Evolutionary conservation across 2,888 invertebrate species (phyloP).

Genomic region (Leucoma salicis): DNA sequence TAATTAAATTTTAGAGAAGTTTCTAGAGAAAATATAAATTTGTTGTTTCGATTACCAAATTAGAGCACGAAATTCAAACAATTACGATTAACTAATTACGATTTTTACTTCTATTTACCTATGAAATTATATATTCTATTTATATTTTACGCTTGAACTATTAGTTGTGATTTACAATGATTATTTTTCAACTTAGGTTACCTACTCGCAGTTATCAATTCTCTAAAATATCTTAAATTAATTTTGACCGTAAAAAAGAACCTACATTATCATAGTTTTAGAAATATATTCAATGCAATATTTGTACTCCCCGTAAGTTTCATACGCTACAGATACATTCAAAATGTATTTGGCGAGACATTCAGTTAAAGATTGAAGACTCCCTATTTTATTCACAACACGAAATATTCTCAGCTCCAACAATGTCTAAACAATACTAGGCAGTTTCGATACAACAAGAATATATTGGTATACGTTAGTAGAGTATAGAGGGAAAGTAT

Average conservation of each 20-base stretch:
- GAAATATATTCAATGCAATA: not conserved
- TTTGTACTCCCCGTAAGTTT: not conserved
- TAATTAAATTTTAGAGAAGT: not conserved
- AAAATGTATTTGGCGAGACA: constrained; percentile 14
- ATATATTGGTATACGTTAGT: constrained; percentile 59
- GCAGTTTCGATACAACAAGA: constrained; percentile 43
- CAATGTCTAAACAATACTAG: constrained; percentile 31
- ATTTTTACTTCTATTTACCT: no score
- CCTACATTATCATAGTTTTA: no score
- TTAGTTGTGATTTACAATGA: no score
- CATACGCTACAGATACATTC: constrained; percentile 3
- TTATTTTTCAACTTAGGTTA: no score
- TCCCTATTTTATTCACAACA: constrained; percentile 26
- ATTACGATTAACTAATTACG: not conserved
- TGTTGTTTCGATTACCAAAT: not conserved
- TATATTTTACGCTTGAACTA: no score
- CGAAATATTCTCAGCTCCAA: constrained; percentile 23
- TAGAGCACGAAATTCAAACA: not conserved
- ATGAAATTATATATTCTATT: no score
- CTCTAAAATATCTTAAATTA: no score
- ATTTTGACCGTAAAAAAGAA: no score
- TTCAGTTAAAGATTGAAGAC: constrained; percentile 23
- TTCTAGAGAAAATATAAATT: not conserved
- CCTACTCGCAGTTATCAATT: no score
- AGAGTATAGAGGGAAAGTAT: constrained; percentile 49